Percentiles rank a stretch among this genome's conserved stretches.
Conservation (phyloP, 1,140 invertebrate genomes). For the Platyscapa corneri region DNA sequence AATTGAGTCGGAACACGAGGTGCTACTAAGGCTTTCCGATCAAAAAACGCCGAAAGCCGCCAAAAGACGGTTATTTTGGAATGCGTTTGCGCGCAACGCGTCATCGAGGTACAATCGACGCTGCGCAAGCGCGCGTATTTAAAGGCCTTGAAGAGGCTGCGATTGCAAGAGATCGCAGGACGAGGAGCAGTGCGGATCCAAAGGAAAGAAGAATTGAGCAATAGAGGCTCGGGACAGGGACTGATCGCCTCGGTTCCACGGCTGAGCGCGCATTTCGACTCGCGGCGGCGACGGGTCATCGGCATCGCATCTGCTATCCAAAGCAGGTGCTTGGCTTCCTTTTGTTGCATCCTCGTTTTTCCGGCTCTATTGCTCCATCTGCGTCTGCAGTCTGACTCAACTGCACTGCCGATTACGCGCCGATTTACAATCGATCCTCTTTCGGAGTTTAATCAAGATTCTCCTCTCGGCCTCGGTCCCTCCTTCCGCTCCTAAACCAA, state of each 20-base stretch:
- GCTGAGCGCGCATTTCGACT: conserved; percentile 18
- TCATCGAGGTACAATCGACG: too few relatives aligned
- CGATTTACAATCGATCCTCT: neutral
- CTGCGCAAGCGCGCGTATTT: too few relatives aligned
- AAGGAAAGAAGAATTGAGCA: neutral
- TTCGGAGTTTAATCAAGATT: too few relatives aligned
- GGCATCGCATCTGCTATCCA: conserved; percentile 9
- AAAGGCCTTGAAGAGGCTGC: neutral
- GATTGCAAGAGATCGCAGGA: neutral
- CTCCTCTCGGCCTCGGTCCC: too few relatives aligned
- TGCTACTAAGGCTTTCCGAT: too few relatives aligned
- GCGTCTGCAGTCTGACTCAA: neutral
- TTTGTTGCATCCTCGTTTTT: neutral
- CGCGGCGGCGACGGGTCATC: neutral
- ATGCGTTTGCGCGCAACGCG: too few relatives aligned
- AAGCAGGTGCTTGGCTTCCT: conserved; percentile 16
- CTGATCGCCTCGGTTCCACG: neutral
- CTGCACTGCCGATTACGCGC: neutral
- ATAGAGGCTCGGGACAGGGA: neutral
- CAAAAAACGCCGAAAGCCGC: too few relatives aligned
- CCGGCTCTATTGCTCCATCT: neutral
- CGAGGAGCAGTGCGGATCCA: neutral
- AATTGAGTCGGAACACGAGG: too few relatives aligned
- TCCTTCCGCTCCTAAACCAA: too few relatives aligned
- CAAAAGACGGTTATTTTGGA: too few relatives aligned